A percentile compares a stretch with the other conserved stretches of the same genome.
phyloP scores from a whole-genome alignment of 2,888 invertebrate species.

The Sicus ferrugineus region DNA sequence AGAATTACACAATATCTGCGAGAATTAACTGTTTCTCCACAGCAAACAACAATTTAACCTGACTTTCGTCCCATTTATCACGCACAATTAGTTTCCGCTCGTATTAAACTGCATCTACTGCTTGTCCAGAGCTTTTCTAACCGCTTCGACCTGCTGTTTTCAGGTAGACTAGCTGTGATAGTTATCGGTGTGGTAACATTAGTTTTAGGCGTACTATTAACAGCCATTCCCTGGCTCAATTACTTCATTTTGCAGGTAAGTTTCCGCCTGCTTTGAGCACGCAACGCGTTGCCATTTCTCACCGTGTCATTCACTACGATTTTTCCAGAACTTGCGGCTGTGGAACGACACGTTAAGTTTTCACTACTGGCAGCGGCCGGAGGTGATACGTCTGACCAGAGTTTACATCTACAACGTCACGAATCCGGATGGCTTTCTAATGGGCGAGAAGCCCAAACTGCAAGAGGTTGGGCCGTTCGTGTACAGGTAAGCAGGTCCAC shows the following conservation, averaged over 20 bases:
- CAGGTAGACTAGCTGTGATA: conserved; percentile 83
- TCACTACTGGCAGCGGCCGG: conserved; percentile 89
- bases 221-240: conserved; percentile 88
- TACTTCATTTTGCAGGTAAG: conserved; percentile 84
- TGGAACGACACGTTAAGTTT: conserved; percentile 87
- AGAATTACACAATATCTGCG: too few relatives aligned
- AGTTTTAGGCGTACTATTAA: conserved; percentile 79
- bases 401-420: conserved; percentile 91
- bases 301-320: neutral
- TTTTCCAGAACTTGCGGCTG: conserved; percentile 79
- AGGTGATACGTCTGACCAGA: conserved; percentile 82
- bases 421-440: conserved; percentile 81
- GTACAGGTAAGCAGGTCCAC: conserved; percentile 76
- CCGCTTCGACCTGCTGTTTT: too few relatives aligned
- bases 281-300: neutral
- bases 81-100: too few relatives aligned
- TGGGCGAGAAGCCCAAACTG: conserved; percentile 81
- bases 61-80: too few relatives aligned
- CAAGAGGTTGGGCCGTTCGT: conserved; percentile 87
- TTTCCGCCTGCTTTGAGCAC: neutral
- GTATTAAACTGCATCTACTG: too few relatives aligned
- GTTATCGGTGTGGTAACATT: conserved; percentile 82
- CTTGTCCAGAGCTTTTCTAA: too few relatives aligned
- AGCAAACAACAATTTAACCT: too few relatives aligned
- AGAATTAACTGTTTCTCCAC: too few relatives aligned